phyloP scores from a whole-genome alignment of 2,797 vertebrate genomes.

The Anabacerthia variegaticeps region DNA sequence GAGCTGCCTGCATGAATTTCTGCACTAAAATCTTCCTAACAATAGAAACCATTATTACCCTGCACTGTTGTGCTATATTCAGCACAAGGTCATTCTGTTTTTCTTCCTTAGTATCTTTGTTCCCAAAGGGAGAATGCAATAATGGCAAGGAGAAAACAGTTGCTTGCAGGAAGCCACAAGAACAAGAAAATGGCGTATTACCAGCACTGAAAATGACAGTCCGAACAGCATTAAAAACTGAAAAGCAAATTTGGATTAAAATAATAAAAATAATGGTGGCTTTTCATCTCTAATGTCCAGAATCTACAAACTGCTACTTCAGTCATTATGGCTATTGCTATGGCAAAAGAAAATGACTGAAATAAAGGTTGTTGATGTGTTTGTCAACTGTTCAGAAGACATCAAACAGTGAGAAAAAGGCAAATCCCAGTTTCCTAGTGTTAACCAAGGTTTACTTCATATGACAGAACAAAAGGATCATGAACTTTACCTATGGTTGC shows the following conservation, averaged over 20 bases:
- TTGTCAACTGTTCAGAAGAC: neutral
- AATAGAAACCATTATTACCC: neutral
- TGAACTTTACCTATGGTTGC: neutral
- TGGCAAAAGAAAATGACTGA: neutral
- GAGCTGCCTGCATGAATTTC: neutral
- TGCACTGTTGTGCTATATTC: neutral
- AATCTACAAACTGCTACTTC: neutral
- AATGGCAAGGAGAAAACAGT: conserved; percentile 1
- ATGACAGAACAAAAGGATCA: neutral
- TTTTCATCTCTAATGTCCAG: neutral
- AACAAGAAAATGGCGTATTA: neutral
- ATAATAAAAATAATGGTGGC: neutral
- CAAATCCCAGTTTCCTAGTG: neutral
- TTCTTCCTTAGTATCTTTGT: neutral
- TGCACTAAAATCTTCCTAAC: conserved; percentile 23
- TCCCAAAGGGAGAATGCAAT: conserved; percentile 35
- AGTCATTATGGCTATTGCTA: neutral
- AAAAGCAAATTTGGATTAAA: conserved; percentile 1
- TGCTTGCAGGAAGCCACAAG: neutral
- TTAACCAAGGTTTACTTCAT: neutral
- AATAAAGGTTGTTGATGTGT: neutral
- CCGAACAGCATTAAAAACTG: neutral
- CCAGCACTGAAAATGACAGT: neutral
- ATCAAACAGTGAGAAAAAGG: neutral
- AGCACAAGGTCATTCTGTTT: conserved; percentile 52